Conservation (phyloP, 2,797 vertebrate genomes). For the Rhynchotus rufescens region DNA sequence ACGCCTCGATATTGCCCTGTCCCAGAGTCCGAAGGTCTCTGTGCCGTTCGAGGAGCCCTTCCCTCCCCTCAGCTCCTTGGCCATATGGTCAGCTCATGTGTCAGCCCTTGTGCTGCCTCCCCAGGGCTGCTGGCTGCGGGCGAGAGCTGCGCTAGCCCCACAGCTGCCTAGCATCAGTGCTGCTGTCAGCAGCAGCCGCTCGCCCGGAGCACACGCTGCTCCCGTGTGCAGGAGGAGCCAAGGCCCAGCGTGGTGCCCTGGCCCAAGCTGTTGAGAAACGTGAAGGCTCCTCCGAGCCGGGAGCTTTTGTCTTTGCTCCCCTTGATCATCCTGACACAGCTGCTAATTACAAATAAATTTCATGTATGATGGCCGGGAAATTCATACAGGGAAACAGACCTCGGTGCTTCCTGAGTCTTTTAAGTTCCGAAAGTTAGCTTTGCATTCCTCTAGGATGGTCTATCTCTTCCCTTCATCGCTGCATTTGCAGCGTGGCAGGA, state of each 20-base stretch:
- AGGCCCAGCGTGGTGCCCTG: neutral
- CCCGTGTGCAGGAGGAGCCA: neutral
- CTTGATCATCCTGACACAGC: neutral
- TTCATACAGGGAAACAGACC: neutral
- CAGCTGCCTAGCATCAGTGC: constrained; percentile 48
- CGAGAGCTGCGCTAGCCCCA: neutral
- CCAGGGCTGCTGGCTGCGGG: neutral
- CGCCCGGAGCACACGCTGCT: constrained; percentile 39
- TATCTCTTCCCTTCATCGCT: neutral
- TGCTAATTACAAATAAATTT: neutral
- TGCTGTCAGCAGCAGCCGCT: constrained; percentile 42
- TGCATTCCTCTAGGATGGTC: neutral
- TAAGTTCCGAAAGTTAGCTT: neutral
- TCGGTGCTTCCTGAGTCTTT: constrained; percentile 8
- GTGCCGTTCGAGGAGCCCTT: neutral
- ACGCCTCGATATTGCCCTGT: accelerated
- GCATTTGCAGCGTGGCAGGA: neutral
- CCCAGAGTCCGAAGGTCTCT: neutral
- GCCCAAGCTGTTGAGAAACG: neutral
- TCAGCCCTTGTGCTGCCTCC: neutral
- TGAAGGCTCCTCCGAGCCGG: neutral
- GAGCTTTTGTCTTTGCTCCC: constrained; percentile 29
- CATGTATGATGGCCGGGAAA: neutral
- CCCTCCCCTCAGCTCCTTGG: neutral
- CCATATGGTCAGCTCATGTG: constrained; percentile 15